Evolutionary conservation across 35 echinoderm and acorn worm species (phyloP).

Genomic region (Stichopus chloronotus): DNA sequence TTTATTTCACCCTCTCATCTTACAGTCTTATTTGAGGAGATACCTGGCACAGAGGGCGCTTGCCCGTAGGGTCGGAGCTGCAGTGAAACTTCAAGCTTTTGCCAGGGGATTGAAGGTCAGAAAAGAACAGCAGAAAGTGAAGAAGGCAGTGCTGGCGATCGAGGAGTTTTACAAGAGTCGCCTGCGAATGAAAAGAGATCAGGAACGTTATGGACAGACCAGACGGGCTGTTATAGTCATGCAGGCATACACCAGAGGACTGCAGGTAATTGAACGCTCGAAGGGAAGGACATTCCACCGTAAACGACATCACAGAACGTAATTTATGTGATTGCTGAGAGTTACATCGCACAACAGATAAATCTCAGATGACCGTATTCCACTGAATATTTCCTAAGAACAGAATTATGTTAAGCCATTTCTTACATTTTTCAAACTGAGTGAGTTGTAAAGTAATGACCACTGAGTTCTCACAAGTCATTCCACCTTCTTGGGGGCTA

Average conservation of each 20-base stretch:
- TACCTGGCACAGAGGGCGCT: background rate
- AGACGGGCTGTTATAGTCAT: conserved; percentile 55
- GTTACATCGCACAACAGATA: no score
- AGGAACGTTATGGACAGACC: conserved; percentile 23
- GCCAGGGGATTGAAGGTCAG: conserved; percentile 15
- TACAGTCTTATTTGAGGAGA: background rate
- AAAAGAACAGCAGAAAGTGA: background rate
- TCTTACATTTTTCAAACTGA: no score
- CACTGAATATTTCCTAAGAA: no score
- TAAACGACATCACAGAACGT: no score
- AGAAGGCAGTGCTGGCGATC: background rate
- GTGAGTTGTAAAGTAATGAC: no score
- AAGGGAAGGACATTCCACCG: background rate
- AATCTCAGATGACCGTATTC: no score
- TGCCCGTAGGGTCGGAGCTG: background rate
- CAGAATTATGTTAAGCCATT: no score
- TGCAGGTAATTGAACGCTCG: conserved; percentile 36
- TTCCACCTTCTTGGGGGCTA: no score
- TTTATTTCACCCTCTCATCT: no score
- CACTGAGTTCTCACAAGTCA: no score
- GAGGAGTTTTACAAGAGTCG: conserved; percentile 52
- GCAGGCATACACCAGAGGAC: conserved; percentile 72
- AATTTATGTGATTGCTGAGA: no score
- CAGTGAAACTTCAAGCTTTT: background rate
- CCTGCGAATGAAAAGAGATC: background rate